phyloP scores from a whole-genome alignment of 2,888 invertebrate species.

The Frankliniella intonsa region DNA sequence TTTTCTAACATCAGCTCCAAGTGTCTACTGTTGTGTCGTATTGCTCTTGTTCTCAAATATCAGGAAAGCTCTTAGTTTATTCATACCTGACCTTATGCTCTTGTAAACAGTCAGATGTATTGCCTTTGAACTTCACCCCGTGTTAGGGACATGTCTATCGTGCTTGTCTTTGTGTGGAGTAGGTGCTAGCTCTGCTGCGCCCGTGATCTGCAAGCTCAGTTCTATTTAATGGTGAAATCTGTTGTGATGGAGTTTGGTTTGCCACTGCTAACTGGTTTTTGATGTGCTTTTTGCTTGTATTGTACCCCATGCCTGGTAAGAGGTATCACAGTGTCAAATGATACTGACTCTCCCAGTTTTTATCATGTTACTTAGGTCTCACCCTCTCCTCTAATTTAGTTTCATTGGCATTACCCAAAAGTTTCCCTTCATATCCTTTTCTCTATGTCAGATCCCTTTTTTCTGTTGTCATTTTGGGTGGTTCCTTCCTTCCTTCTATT shows the following conservation, averaged over 20 bases:
- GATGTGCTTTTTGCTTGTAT: conserved; percentile 10
- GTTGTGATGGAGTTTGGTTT: conserved; percentile 1
- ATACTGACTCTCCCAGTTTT: not conserved
- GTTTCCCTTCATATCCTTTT: not conserved
- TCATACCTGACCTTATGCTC: not conserved
- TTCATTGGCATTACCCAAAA: not conserved
- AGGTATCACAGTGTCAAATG: not conserved
- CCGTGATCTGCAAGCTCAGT: conserved; percentile 1
- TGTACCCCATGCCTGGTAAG: not conserved
- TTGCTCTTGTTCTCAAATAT: not conserved
- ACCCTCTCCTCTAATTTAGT: not conserved
- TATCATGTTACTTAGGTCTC: not conserved
- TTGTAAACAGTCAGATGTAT: not conserved
- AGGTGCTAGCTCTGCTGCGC: conserved; percentile 18
- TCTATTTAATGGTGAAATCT: not conserved
- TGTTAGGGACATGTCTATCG: not conserved
- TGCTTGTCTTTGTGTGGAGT: conserved; percentile 2
- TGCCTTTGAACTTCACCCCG: too few species aligned
- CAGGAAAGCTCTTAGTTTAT: not conserved
- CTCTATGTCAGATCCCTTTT: not conserved
- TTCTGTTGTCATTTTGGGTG: not conserved
- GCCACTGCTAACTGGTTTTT: not conserved
- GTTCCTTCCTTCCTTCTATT: not conserved
- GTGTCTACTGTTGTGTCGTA: not conserved
- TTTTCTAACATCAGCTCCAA: too few species aligned